These are phyloP conservation scores for Cepaea hortensis DNA, from an alignment of 2,888 invertebrate genomes.

Conservation along the genomic window DNA sequence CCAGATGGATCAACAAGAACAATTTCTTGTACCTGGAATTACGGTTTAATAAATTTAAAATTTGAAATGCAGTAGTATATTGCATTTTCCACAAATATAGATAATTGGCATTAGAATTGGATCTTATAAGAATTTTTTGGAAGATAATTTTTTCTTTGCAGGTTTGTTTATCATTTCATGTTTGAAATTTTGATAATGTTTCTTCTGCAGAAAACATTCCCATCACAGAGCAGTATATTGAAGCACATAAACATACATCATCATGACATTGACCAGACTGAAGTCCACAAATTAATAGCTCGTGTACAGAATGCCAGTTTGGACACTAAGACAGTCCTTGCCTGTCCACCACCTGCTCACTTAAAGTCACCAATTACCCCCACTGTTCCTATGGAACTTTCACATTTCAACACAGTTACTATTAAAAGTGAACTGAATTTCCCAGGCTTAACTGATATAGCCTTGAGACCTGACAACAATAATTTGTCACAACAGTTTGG, in stretches of 20 bases:
- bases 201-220: slow-evolving; percentile 31
- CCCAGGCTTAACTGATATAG: neutral
- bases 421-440: neutral
- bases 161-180: too few species aligned
- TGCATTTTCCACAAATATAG: too few species aligned
- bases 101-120: too few species aligned
- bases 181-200: too few species aligned
- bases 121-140: too few species aligned
- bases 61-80: too few species aligned
- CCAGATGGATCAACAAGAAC: too few species aligned
- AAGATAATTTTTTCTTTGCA: neutral
- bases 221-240: neutral
- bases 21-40: too few species aligned
- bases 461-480: neutral
- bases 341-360: slow-evolving; percentile 43
- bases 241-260: slow-evolving; percentile 34
- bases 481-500: neutral
- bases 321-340: neutral
- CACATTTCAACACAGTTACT: neutral
- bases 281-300: neutral
- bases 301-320: neutral
- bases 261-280: neutral
- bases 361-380: neutral
- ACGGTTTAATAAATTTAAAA: too few species aligned
- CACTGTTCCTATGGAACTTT: neutral